Conservation (phyloP, 2,113 vertebrate species). For the Centropristis striata region DNA sequence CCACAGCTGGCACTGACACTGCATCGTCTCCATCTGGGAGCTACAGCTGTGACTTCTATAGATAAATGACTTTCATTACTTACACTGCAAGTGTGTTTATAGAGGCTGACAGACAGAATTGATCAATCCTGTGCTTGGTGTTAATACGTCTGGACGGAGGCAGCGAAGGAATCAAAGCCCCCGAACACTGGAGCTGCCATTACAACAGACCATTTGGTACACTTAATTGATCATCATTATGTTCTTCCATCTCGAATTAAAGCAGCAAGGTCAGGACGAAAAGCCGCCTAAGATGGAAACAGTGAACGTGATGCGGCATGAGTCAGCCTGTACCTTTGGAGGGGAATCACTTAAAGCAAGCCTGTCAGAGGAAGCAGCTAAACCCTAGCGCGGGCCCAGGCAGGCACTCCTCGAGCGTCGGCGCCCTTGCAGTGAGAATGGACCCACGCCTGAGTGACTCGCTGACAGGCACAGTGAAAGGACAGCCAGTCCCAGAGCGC, state of each 20-base stretch:
- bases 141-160: slow-evolving; percentile 20
- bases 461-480: slow-evolving; percentile 64
- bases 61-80: slow-evolving; percentile 61
- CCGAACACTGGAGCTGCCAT: slow-evolving; percentile 1
- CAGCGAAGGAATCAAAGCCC: slow-evolving; percentile 17
- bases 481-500: slow-evolving; percentile 68
- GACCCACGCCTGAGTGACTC: slow-evolving; percentile 63
- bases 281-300: slow-evolving; percentile 1
- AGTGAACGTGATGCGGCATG: not conserved
- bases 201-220: not conserved
- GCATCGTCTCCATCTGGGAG: slow-evolving; percentile 41
- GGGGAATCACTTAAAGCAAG: slow-evolving; percentile 27
- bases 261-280: slow-evolving; percentile 15
- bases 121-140: slow-evolving; percentile 27
- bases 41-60: slow-evolving; percentile 46
- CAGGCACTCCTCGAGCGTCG: slow-evolving; percentile 38
- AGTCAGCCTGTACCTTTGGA: slow-evolving; percentile 20
- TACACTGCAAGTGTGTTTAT: slow-evolving; percentile 42
- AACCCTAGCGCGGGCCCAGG: slow-evolving; percentile 28
- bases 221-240: slow-evolving; percentile 12
- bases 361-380: slow-evolving; percentile 48
- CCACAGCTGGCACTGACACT: slow-evolving; percentile 35
- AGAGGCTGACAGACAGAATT: slow-evolving; percentile 49
- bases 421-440: slow-evolving; percentile 59
- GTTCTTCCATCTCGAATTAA: slow-evolving; percentile 10